A percentile compares a stretch with the other conserved stretches of the same genome.
phyloP scores from a whole-genome alignment of 2,888 invertebrate species.

The Incurvaria masculella region DNA sequence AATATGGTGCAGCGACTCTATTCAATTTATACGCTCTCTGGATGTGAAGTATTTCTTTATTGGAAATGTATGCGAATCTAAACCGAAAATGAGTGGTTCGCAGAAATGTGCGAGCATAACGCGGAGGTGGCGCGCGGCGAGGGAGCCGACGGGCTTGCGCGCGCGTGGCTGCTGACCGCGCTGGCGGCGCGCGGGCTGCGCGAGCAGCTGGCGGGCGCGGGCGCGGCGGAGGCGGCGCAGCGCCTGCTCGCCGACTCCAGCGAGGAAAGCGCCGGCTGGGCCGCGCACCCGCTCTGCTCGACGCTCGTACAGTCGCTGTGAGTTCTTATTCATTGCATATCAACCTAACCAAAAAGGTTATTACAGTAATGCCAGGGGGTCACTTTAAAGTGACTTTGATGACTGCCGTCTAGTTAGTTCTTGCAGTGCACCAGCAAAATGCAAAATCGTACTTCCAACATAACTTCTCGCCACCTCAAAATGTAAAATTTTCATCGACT shows the following conservation, averaged over 20 bases:
- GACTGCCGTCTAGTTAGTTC: too few relatives aligned
- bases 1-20: too few relatives aligned
- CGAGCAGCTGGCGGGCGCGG: constrained; percentile 19
- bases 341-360: too few relatives aligned
- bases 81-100: constrained; percentile 1
- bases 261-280: constrained; percentile 74
- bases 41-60: background rate
- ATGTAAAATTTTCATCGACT: background rate
- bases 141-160: constrained; percentile 71
- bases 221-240: constrained; percentile 25
- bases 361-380: too few relatives aligned
- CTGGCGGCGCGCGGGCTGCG: constrained; percentile 56
- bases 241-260: constrained; percentile 33
- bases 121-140: constrained; percentile 71
- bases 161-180: constrained; percentile 84
- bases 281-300: constrained; percentile 83
- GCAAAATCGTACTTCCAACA: too few relatives aligned
- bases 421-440: too few relatives aligned
- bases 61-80: constrained; percentile 7
- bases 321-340: too few relatives aligned
- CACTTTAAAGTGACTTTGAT: too few relatives aligned
- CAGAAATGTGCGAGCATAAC: constrained; percentile 77
- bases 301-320: constrained; percentile 82
- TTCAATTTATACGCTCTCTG: background rate
- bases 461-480: background rate